These are phyloP conservation scores for Hippotragus niger DNA, from an alignment of 2,113 vertebrate species.

Conservation along the genomic window DNA sequence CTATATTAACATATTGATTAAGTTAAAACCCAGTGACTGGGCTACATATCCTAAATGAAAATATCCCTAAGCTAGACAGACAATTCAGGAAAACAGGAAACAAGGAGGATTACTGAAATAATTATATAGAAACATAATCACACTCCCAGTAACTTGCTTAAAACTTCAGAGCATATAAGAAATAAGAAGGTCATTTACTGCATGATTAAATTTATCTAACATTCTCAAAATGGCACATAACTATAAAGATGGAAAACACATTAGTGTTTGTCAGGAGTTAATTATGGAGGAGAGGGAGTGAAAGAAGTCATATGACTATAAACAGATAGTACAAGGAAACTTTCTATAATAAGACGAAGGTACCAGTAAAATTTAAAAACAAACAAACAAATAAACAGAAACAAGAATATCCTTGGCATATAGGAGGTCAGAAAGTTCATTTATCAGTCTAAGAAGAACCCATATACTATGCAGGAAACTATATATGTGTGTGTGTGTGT, in stretches of 20 bases:
- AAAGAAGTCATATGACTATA: background rate
- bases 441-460: background rate
- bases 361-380: background rate
- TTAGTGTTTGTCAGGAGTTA: background rate
- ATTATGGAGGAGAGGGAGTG: background rate
- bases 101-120: background rate
- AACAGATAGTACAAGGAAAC: background rate
- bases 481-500: rapidly evolving
- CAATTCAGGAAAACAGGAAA: background rate
- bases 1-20: background rate
- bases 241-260: background rate
- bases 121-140: background rate
- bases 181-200: background rate
- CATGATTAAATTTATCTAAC: background rate
- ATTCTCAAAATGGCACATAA: background rate
- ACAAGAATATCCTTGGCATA: background rate
- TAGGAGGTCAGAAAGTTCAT: background rate
- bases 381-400: background rate
- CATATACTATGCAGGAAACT: background rate
- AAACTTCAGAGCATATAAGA: background rate
- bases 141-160: background rate
- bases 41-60: background rate
- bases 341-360: background rate
- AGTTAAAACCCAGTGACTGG: background rate
- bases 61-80: background rate